Evolutionary conservation across 2,113 vertebrate genomes (phyloP), one percentile per base, ranked within the genome.

Genomic region (Helogale parvula): DNA sequence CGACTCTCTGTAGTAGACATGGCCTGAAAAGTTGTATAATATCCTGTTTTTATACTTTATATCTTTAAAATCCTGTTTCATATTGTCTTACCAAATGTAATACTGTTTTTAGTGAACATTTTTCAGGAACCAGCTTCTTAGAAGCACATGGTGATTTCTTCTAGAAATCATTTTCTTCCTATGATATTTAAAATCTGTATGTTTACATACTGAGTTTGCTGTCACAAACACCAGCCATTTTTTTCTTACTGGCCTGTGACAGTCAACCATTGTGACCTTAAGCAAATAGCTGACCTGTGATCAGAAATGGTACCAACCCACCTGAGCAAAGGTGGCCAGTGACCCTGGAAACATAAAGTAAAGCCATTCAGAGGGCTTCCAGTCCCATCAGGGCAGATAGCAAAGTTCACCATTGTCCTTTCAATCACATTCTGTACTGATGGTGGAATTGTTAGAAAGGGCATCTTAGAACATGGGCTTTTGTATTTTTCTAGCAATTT

Each of bases 81-180:
- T 23, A 38, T 80, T 81, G 57, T 60, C 84, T 79, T 88, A 45
- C n/a, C 38, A 88, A 90, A 74, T 90, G 84, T 80, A 81, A 80
- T 74, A 47, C 23, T 68, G 5, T 94, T 86, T 87, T 76, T 7
- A 77, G 15, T 95, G 45, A 15, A 45, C 38, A 76, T 76, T 27
- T 77, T 77, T 76, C 72, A 76, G 72, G 54, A 92, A 93, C 31
- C 87, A 86, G 31, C 29, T 74, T 88, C 50, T 92, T 79, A 93
- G 41, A 94, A 96, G 54, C 16, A 38, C 19, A 16, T 86, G 79
- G 45, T 92, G 35, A 85, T 77, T 76, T 92, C 80, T 88, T 94
- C 77, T 90, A 65, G 65, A 60, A 96, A 69, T 96, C 66, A 92
- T 80, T 91, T 95, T 92, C 83, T 84, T 95, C 16, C 63, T 89